Evolutionary conservation across 2,888 invertebrate genomes (phyloP).

Genomic region (Mermis nigrescens): DNA sequence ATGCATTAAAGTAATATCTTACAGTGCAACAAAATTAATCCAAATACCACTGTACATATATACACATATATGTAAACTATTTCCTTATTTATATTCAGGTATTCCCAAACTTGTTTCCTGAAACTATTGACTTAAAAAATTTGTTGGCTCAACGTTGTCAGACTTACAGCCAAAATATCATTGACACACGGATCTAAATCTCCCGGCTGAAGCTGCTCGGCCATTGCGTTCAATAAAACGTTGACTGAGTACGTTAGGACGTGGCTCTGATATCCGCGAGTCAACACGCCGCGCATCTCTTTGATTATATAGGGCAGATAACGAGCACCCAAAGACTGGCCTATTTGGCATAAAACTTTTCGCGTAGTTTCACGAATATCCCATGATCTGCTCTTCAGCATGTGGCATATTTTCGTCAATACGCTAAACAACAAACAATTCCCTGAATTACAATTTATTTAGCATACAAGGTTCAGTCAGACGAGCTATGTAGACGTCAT

Average conservation of each 20-base stretch:
- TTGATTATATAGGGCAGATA: conserved; percentile 57
- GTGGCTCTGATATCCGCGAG: conserved; percentile 70
- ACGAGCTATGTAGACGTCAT: too few species aligned
- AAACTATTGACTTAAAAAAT: not conserved
- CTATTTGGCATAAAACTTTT: conserved; percentile 76
- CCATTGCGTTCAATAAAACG: conserved; percentile 51
- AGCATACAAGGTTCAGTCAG: too few species aligned
- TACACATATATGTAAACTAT: too few species aligned
- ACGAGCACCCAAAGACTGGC: conserved; percentile 58
- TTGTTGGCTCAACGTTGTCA: conserved; percentile 21
- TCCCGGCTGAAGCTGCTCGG: conserved; percentile 45
- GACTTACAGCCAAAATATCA: conserved; percentile 56
- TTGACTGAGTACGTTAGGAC: conserved; percentile 74
- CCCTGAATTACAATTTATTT: not conserved
- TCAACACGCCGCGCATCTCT: conserved; percentile 59
- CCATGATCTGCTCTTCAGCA: conserved; percentile 66
- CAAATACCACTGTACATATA: conserved; percentile 7
- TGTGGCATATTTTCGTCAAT: conserved; percentile 55
- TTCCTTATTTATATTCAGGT: not conserved
- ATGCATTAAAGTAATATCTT: too few species aligned
- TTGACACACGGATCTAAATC: conserved; percentile 60
- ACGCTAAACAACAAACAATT: conserved; percentile 17
- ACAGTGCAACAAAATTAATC: too few species aligned
- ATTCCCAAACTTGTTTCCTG: conserved; percentile 4
- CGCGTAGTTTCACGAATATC: conserved; percentile 65